Evolutionary conservation across 2,888 invertebrate species (phyloP).

Genomic region (Drosophila hamatofila): DNA sequence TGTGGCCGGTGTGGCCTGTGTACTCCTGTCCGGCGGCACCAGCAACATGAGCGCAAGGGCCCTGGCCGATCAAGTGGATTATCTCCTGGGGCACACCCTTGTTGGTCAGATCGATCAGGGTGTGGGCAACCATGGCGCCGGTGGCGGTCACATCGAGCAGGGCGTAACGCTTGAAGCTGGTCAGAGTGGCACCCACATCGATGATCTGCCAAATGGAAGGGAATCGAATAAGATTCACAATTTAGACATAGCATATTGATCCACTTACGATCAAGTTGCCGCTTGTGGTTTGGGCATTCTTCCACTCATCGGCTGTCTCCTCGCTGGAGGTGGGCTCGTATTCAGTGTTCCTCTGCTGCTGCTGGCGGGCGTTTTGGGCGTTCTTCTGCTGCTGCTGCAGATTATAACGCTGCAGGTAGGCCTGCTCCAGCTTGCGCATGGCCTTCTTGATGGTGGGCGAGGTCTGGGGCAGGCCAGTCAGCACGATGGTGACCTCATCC

Average conservation of each 20-base stretch:
- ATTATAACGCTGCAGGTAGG: conserved; percentile 79
- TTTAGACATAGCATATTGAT: too few species aligned
- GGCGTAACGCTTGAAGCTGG: conserved; percentile 70
- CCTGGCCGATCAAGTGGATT: conserved; percentile 82
- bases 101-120: conserved; percentile 70
- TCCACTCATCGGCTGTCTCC: conserved; percentile 62
- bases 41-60: conserved; percentile 82
- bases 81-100: conserved; percentile 73
- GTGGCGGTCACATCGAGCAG: conserved; percentile 72
- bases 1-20: conserved; percentile 74
- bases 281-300: conserved; percentile 47
- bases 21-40: conserved; percentile 82
- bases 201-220: conserved; percentile 58
- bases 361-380: conserved; percentile 37
- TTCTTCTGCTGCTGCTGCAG: conserved; percentile 65
- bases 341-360: conserved; percentile 42
- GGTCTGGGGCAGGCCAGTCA: conserved; percentile 80
- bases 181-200: conserved; percentile 76
- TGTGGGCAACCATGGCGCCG: conserved; percentile 73
- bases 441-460: conserved; percentile 72
- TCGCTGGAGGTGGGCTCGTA: conserved; percentile 63
- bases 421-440: conserved; percentile 70
- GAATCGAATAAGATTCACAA: background rate
- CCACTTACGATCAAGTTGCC: conserved; percentile 80
- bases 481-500: conserved; percentile 82